Evolutionary conservation across 1,140 invertebrate species (phyloP).

Genomic region (Drosophila ercepeae): DNA sequence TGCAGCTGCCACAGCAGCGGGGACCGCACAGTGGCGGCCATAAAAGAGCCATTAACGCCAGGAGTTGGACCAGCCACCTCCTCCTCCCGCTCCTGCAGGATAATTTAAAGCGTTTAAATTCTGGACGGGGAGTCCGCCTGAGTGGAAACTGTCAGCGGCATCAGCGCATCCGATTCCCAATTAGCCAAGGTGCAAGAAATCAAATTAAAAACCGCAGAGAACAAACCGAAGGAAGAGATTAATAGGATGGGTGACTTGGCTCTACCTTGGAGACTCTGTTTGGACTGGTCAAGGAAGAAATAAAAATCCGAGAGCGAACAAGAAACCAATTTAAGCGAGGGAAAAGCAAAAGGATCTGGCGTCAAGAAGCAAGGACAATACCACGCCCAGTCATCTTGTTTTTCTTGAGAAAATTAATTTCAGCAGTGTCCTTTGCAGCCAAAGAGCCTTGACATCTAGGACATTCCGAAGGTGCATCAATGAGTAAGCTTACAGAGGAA

Average conservation of each 20-base stretch:
- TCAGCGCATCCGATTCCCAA: constrained; percentile 64
- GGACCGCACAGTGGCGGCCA: constrained; percentile 65
- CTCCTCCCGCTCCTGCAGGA: constrained; percentile 4
- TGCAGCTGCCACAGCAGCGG: constrained; percentile 62
- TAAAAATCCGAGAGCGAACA: constrained; percentile 35
- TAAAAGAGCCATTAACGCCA: constrained; percentile 80
- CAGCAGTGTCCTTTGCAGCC: constrained; percentile 64
- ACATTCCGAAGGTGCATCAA: constrained; percentile 39
- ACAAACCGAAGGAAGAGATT: neutral
- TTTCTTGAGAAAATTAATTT: constrained; percentile 74
- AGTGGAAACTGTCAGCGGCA: constrained; percentile 54
- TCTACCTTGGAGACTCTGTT: constrained; percentile 1
- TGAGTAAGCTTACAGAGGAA: constrained; percentile 4
- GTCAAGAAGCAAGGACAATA: constrained; percentile 24
- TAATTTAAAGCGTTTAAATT: constrained; percentile 70
- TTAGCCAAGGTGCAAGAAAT: constrained; percentile 72
- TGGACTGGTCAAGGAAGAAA: constrained; percentile 6
- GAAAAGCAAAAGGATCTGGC: constrained; percentile 5
- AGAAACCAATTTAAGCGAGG: constrained; percentile 68
- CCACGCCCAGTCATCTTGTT: constrained; percentile 61
- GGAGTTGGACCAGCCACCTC: constrained; percentile 39
- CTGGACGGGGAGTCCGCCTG: constrained; percentile 15
- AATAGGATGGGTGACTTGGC: too few relatives aligned
- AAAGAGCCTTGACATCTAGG: constrained; percentile 40
- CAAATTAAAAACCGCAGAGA: constrained; percentile 43